phyloP scores from a whole-genome alignment of 1,140 invertebrate genomes.

The Caenorhabditis brenneri region DNA sequence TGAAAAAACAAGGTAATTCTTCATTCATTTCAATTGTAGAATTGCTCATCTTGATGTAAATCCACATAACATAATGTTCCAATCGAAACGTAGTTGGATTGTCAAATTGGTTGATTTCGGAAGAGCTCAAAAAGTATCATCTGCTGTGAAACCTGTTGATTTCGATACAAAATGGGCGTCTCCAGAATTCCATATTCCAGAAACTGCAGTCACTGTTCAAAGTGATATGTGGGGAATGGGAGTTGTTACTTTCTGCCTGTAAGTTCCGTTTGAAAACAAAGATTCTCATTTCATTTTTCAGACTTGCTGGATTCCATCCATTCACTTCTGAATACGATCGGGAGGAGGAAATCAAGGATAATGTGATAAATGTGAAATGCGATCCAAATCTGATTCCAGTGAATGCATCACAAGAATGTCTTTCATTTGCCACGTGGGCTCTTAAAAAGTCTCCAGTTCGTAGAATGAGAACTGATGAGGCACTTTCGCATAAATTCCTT shows the following conservation, averaged over 20 bases:
- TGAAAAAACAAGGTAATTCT: neutral
- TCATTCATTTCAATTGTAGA: constrained; percentile 78
- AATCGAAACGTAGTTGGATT: constrained; percentile 79
- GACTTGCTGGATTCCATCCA: constrained; percentile 87
- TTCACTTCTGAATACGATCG: constrained; percentile 81
- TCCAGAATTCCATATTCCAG: constrained; percentile 85
- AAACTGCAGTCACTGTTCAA: constrained; percentile 83
- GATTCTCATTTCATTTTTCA: constrained; percentile 60
- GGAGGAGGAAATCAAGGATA: constrained; percentile 51
- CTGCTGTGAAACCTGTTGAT: constrained; percentile 57
- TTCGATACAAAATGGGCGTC: constrained; percentile 75
- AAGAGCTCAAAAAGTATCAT: constrained; percentile 73
- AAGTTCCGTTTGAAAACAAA: too few relatives aligned
- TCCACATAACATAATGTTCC: constrained; percentile 95
- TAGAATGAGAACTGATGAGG: constrained; percentile 88
- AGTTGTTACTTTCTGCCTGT: constrained; percentile 87
- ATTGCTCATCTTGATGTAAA: constrained; percentile 90
- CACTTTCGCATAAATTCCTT: constrained; percentile 92
- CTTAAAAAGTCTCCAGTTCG: constrained; percentile 83
- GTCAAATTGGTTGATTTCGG: constrained; percentile 92
- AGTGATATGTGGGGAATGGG: constrained; percentile 96
- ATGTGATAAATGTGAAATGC: constrained; percentile 77
- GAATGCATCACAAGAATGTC: constrained; percentile 89
- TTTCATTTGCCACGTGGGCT: constrained; percentile 89
- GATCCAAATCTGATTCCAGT: constrained; percentile 91